Conservation (phyloP, 2,888 invertebrate genomes). For the Eudemis profundana region DNA sequence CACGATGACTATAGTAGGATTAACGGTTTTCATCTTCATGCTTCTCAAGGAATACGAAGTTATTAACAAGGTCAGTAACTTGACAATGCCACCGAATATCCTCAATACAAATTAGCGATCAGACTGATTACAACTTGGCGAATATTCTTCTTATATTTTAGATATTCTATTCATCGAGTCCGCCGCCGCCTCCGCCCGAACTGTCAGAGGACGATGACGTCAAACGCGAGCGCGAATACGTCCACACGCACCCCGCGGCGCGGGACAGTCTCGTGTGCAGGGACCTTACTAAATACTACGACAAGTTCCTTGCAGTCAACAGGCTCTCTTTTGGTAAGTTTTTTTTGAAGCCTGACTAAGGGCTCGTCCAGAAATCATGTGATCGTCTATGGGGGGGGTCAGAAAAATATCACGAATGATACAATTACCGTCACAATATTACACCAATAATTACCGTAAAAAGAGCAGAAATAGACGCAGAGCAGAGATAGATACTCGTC, state of each 20-base stretch:
- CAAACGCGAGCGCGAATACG: conserved; percentile 77
- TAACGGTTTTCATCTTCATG: conserved; percentile 83
- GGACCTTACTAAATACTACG: conserved; percentile 91
- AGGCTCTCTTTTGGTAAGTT: conserved; percentile 85
- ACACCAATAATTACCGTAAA: too few relatives aligned
- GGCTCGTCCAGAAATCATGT: neutral
- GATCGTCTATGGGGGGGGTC: too few relatives aligned
- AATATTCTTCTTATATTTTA: too few relatives aligned
- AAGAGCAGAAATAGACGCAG: too few relatives aligned
- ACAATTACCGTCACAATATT: too few relatives aligned
- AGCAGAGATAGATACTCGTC: too few relatives aligned
- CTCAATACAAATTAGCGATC: too few relatives aligned
- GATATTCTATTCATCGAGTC: conserved; percentile 61
- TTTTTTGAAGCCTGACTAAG: neutral
- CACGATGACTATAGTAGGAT: conserved; percentile 82
- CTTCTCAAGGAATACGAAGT: conserved; percentile 84
- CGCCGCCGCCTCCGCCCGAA: conserved; percentile 55
- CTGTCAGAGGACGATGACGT: conserved; percentile 85
- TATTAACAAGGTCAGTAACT: conserved; percentile 66
- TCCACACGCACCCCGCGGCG: conserved; percentile 70
- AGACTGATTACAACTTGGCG: too few relatives aligned
- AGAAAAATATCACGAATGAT: too few relatives aligned
- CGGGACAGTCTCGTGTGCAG: conserved; percentile 86
- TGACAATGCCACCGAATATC: too few relatives aligned
- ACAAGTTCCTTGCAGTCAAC: conserved; percentile 90